Base-by-base conservation (phyloP, 2,113 vertebrate genomes). In the Nanorana parkeri region DNA sequence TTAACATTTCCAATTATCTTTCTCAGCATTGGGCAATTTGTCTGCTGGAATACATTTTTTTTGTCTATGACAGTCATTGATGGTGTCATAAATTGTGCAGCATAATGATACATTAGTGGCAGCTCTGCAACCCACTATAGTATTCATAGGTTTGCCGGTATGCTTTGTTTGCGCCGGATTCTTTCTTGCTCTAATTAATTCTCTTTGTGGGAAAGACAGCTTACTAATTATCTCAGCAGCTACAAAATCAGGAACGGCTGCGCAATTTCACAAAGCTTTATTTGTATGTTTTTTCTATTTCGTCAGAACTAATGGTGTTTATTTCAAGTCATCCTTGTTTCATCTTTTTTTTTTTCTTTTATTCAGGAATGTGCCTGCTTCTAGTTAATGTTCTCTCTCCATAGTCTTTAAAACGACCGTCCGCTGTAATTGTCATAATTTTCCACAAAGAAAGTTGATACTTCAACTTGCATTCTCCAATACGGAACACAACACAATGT, bases 171-270 rank as follows among this genome's bases (percentile, higher is more conserved):
- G 51, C 26, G 54, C 68, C 63, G 28, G 36, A 71, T 80, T 55
- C 71, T 52, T 71, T 63, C 66, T 52, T 63, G 32, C 21, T 55
- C 77, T 80, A 80, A 80, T 80, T 80, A 69, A 80, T 63, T 63
- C 56, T 61, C 56, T 81, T 73, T 72, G 68, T 73, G 60, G 23
- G 24, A 52, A n/a, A 52, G 47, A 81, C 58, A 65, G 79, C 68
- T 63, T 54, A 73, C 68, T 81, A 81, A 72, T 73, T 81, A 81
- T 29, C 68, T 71, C 67, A 71, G 78, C 67, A 51, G 55, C 55
- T 63, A 71, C 32, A n/a, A 28, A 63, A 68, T 52, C 67, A 28
- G 23, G 55, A 58, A 80, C 60, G 65, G 15, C 54, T 80, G 55
- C 41, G 66, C 21, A 69, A 60, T 69, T 71, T 71, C 36, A 26